Evolutionary conservation across 2,797 vertebrate species (phyloP), one percentile per base, ranked within the genome.

Genomic region (Poliocrania exsul): DNA sequence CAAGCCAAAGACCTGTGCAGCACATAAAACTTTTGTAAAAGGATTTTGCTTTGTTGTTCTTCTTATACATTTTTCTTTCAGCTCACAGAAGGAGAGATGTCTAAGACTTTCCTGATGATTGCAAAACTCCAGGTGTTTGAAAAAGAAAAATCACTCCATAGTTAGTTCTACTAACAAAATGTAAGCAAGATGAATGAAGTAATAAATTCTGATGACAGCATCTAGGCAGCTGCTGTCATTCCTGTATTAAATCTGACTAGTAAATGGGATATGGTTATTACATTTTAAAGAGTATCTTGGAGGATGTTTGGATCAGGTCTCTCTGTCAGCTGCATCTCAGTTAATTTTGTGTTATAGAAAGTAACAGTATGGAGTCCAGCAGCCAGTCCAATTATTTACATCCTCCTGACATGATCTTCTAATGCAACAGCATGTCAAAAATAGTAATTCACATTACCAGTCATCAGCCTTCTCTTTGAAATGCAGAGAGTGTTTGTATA

Each of bases 261-360:
- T 56, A 86, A 92, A 80, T 60, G 44, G 19, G 29, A 50, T 92
- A 44, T 4, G 17, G 70, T 69, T 95, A 61, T 80, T 94, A 33
- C 10, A 38, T 51, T 88, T 87, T 16, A 57, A 95, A 84, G 38
- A 80, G 6, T 37, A 21, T 44, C 35, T 61, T 46, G 26, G 49
- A 71, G n/a, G 11, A 57, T 86, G 4, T 77, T 86, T 92, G 77
- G 38, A 77, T 91, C 54, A 57, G 18, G 12, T 77, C 44, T 84
- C 62, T 67, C 70, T 49, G 19, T 90, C 80, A 51, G 37, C 42
- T 81, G 64, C 46, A 67, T 57, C 54, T 96, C 64, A 67, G 72
- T 89, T 96, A 92, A 82, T 92, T 93, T 87, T 78, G 28, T 64
- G 5, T 51, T 83, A 89, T 13, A 86, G 77, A 71, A 95, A 86